Evolutionary conservation across 2,888 invertebrate genomes (phyloP).

Genomic region (Pheosia gnoma): DNA sequence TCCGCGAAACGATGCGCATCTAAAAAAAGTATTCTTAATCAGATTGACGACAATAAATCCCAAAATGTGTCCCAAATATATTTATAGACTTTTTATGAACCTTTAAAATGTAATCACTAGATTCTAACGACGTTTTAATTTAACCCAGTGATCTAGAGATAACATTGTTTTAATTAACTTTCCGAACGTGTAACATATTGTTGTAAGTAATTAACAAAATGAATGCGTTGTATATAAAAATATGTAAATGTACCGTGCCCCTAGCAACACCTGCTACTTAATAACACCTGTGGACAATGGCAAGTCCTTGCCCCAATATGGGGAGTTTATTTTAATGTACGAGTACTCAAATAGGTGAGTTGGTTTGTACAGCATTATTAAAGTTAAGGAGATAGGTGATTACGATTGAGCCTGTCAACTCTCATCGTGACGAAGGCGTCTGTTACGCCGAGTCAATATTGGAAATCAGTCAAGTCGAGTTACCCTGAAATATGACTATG

Average conservation of each 20-base stretch:
- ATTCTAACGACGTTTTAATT: slow-evolving; percentile 1
- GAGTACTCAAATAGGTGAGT: not conserved
- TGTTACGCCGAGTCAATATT: no score
- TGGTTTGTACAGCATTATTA: not conserved
- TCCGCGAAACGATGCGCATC: no score
- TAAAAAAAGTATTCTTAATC: no score
- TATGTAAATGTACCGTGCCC: slow-evolving; percentile 32
- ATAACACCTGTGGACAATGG: slow-evolving; percentile 7
- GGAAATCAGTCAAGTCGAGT: no score
- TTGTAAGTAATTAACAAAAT: slow-evolving; percentile 28
- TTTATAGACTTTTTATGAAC: not conserved
- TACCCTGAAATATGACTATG: no score
- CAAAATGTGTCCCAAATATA: not conserved
- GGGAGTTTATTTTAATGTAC: no score
- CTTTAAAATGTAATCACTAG: slow-evolving; percentile 3
- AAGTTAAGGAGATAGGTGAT: not conserved
- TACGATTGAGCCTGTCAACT: no score
- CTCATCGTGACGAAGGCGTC: no score
- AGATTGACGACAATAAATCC: not conserved
- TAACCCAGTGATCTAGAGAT: slow-evolving; percentile 5
- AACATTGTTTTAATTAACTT: slow-evolving; percentile 8
- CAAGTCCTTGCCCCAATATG: not conserved
- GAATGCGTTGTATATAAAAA: slow-evolving; percentile 32
- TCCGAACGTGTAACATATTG: slow-evolving; percentile 10
- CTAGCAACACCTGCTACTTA: not conserved